These are phyloP conservation scores for Graptemys geographica DNA, from an alignment of 2,797 vertebrate genomes.

Conservation along the genomic window DNA sequence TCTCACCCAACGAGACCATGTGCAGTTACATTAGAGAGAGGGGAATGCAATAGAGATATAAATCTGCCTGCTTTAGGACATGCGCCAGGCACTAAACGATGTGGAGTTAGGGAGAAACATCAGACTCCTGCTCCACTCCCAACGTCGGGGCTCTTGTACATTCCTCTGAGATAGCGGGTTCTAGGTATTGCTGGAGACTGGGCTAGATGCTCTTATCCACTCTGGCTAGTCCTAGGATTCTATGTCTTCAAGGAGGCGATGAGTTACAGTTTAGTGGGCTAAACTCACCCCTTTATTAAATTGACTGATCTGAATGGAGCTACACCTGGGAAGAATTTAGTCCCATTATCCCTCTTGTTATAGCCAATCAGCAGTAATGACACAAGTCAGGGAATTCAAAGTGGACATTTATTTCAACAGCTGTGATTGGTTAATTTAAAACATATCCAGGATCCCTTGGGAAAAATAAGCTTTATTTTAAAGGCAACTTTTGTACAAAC, in stretches of 20 bases:
- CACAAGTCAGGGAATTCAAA: not conserved
- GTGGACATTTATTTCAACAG: not conserved
- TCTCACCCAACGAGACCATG: no score
- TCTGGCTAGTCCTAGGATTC: not conserved
- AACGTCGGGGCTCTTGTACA: rapidly evolving
- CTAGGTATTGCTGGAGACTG: not conserved
- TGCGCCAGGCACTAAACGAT: not conserved
- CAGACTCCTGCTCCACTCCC: not conserved
- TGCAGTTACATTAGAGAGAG: not conserved
- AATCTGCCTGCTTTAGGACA: not conserved
- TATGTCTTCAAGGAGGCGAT: not conserved
- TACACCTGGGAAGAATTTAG: not conserved
- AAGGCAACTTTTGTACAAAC: not conserved
- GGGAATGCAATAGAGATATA: not conserved
- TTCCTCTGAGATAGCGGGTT: not conserved
- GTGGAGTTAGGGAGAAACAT: not conserved
- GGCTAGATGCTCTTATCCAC: not conserved
- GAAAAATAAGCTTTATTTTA: not conserved
- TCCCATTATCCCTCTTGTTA: no score
- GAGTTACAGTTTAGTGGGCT: not conserved
- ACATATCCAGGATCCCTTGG: not conserved
- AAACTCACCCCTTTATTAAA: not conserved
- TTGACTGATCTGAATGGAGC: not conserved
- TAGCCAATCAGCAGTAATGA: not conserved
- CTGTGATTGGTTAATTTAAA: not conserved